phyloP scores from a whole-genome alignment of 2,888 invertebrate species.

The Sympetrum striolatum region DNA sequence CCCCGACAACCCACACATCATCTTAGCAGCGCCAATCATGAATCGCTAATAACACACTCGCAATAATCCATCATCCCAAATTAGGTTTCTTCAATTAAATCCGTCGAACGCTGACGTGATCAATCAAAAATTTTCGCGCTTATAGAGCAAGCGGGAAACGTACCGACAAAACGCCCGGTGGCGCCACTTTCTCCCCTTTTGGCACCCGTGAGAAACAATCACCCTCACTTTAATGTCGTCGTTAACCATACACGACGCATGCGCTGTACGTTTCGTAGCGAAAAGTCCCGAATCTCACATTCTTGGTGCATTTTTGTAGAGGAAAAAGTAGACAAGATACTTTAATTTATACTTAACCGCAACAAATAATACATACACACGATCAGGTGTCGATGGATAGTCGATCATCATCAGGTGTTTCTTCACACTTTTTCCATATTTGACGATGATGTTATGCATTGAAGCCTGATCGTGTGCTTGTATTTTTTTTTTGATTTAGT shows the following conservation, averaged over 20 bases:
- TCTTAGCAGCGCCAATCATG: no score
- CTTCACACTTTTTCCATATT: no score
- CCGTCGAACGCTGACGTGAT: background rate
- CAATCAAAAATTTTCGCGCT: background rate
- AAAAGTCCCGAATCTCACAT: background rate
- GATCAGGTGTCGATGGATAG: no score
- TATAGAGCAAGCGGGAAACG: background rate
- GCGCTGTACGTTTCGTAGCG: background rate
- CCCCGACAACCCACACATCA: no score
- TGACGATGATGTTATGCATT: no score
- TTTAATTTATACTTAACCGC: no score
- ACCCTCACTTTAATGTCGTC: background rate
- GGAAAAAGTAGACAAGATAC: no score
- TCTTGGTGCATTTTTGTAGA: background rate
- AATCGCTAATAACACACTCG: no score
- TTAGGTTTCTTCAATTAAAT: background rate
- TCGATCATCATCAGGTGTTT: no score
- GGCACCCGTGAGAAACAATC: background rate
- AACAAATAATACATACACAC: no score
- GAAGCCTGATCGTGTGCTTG: no score
- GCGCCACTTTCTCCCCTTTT: background rate
- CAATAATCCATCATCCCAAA: background rate
- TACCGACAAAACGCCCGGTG: background rate
- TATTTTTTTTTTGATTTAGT: no score
- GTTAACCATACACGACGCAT: background rate